phyloP scores from a whole-genome alignment of 2,113 vertebrate species.

The Athene cunicularia region DNA sequence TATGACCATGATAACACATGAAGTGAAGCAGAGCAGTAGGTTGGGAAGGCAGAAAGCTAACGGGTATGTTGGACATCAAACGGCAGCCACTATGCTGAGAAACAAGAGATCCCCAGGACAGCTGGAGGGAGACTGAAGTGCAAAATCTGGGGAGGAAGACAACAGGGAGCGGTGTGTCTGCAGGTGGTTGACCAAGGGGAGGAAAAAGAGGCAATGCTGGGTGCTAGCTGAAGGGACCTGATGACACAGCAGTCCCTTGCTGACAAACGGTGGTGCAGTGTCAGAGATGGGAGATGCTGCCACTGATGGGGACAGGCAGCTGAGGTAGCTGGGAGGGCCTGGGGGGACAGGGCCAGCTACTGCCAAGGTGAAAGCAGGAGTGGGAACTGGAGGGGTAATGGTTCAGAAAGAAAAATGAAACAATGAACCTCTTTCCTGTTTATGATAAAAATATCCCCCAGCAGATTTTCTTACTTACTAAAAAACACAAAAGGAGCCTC shows the following conservation, averaged over 20 bases:
- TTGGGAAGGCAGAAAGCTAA: not conserved
- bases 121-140: not conserved
- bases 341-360: not conserved
- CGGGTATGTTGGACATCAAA: not conserved
- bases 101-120: not conserved
- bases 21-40: not conserved
- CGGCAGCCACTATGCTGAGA: not conserved
- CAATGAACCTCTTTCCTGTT: not conserved
- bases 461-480: not conserved
- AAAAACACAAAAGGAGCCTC: not conserved
- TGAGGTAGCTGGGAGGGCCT: not conserved
- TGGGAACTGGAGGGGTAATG: fast-evolving
- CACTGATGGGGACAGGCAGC: not conserved
- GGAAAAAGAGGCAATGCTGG: not conserved
- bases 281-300: not conserved
- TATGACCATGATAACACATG: not conserved
- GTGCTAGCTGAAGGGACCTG: not conserved
- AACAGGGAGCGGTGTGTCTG: not conserved
- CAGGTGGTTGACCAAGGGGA: not conserved
- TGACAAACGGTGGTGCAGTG: not conserved
- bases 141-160: not conserved
- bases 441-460: not conserved
- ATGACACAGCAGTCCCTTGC: not conserved
- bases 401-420: not conserved
- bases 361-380: not conserved